Conservation (phyloP, 1,140 invertebrate genomes). For the Helicoverpa zea region DNA sequence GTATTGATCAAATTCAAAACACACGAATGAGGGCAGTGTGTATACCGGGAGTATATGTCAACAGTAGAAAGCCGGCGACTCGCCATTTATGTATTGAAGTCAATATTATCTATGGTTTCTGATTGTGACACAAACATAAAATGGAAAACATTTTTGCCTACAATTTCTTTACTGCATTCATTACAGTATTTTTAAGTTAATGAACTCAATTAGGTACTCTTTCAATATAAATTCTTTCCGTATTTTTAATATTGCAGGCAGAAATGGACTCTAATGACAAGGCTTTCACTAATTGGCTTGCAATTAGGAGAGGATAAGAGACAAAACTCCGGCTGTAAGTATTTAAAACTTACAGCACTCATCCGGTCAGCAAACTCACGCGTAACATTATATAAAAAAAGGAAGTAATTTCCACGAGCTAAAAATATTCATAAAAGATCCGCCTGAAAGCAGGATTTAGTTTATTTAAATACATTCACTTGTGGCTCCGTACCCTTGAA, state of each 20-base stretch:
- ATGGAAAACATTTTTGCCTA: no score
- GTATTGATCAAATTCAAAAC: constrained; percentile 53
- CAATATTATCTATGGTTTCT: constrained; percentile 1
- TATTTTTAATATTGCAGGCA: no score
- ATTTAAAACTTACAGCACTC: neutral
- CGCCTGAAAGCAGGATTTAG: constrained; percentile 43
- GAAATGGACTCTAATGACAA: no score
- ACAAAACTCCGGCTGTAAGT: neutral
- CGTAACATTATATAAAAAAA: constrained; percentile 21
- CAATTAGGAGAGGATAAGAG: no score
- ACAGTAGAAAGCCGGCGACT: constrained; percentile 8
- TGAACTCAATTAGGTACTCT: no score
- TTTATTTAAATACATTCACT: constrained; percentile 55
- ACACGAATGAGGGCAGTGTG: constrained; percentile 24
- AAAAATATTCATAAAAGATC: constrained; percentile 33
- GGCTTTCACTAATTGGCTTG: no score
- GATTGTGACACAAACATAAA: neutral
- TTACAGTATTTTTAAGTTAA: no score
- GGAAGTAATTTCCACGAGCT: neutral
- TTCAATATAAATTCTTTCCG: neutral
- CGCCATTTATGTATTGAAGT: constrained; percentile 11
- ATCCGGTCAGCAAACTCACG: neutral
- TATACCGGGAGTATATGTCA: constrained; percentile 25
- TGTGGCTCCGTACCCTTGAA: constrained; percentile 58
- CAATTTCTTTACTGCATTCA: neutral